Evolutionary conservation across 2,888 invertebrate genomes (phyloP).

Genomic region (Stenolophus ochropezus): DNA sequence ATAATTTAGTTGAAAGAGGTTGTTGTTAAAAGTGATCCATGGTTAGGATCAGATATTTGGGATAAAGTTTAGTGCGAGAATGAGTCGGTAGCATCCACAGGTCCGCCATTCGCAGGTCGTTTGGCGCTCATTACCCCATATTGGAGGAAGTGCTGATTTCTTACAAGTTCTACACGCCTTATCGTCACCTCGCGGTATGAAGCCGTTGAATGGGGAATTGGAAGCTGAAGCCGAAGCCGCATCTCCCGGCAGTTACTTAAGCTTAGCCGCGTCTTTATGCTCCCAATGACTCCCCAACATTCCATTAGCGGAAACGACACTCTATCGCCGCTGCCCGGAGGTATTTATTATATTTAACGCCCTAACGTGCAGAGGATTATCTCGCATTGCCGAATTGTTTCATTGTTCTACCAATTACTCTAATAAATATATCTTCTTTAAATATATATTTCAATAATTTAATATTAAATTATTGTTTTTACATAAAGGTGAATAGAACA

Average conservation of each 20-base stretch:
- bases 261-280: constrained; percentile 66
- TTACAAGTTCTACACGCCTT: constrained; percentile 47
- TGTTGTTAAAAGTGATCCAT: no score
- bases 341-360: constrained; percentile 51
- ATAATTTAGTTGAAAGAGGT: no score
- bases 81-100: background rate
- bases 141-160: constrained; percentile 2
- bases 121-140: constrained; percentile 23
- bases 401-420: no score
- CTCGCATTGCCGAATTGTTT: background rate
- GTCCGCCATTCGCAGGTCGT: background rate
- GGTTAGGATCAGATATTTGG: no score
- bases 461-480: no score
- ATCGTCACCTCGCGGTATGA: constrained; percentile 60
- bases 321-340: constrained; percentile 61
- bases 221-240: no score
- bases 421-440: no score
- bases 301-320: constrained; percentile 68
- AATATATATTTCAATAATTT: no score
- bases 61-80: no score
- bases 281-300: constrained; percentile 64
- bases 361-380: constrained; percentile 10
- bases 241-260: constrained; percentile 64
- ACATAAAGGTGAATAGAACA: no score
- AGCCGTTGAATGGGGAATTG: constrained; percentile 65